Percentiles rank a stretch among this genome's conserved stretches.
phyloP scores from a whole-genome alignment of 2,888 invertebrate species.

The Trilocha varians region DNA sequence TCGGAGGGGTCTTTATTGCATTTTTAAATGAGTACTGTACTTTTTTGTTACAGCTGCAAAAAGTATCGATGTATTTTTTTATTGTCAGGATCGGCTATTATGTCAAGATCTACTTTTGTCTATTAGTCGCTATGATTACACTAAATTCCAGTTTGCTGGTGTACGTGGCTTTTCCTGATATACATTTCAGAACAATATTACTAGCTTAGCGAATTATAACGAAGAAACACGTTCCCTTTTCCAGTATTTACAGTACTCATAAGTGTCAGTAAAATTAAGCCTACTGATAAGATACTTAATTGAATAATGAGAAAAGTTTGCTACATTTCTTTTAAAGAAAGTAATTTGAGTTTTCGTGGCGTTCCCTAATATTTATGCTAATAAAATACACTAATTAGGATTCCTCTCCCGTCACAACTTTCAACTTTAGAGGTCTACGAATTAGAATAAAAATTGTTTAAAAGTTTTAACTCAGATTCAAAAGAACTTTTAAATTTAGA shows the following conservation, averaged over 20 bases:
- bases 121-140: too few relatives aligned
- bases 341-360: slow-evolving; percentile 13
- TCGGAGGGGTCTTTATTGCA: slow-evolving; percentile 20
- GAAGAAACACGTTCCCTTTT: background rate
- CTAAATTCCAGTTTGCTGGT: too few relatives aligned
- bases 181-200: too few relatives aligned
- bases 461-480: too few relatives aligned
- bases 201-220: too few relatives aligned
- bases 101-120: too few relatives aligned
- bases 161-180: too few relatives aligned
- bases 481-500: too few relatives aligned
- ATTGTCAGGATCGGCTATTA: too few relatives aligned
- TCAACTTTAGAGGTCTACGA: slow-evolving; percentile 10
- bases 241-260: background rate
- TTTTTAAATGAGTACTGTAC: slow-evolving; percentile 19
- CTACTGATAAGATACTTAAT: slow-evolving; percentile 19
- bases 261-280: slow-evolving; percentile 6
- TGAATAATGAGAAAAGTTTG: slow-evolving; percentile 18
- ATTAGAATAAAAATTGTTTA: background rate
- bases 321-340: slow-evolving; percentile 14
- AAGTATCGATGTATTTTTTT: too few relatives aligned
- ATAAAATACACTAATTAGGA: slow-evolving; percentile 28
- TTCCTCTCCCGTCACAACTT: slow-evolving; percentile 11
- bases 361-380: slow-evolving; percentile 28
- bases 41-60: too few relatives aligned